Evolutionary conservation across 2,888 invertebrate species (phyloP), one percentile per base, ranked within the genome.

Genomic region (Subacronicta megacephala): DNA sequence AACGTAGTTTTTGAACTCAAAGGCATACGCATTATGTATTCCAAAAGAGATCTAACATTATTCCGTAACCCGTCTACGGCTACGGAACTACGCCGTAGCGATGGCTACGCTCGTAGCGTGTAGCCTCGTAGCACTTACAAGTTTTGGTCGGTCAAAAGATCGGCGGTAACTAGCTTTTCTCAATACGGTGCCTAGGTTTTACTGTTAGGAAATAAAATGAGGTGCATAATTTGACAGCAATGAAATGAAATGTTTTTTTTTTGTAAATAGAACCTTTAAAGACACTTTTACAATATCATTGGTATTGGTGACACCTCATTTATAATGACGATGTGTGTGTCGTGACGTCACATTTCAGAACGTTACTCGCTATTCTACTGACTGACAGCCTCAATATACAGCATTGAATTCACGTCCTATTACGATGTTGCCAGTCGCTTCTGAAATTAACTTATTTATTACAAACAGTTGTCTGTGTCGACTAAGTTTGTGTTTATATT

Each of bases 21-120:
- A 54, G 45, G 26, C 38, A 26, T 26, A 20, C 4, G 23, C 49
- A 61, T 53, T 43, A 44, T 49, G 54, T 47, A 61, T 67, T 68
- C 62, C 47, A 40, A 69, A 73, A 69, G 70, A 50, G 41, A 50
- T 43, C 41, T 40, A 54, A 52, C 42, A 52, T 57, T 17, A 63
- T 69, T 69, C 16, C 45, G 47, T 73, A 54, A 31, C 57, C 16
- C 37, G 33, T 41, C 53, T 57, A 62, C 70, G 15, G 52, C 58
- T 45, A 42, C 49, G 36, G 7, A 47, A 40, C 68, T 50, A 61
- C 61, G 52, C 18, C 57, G 74, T 73, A 69, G 74, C 50, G 18
- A 13, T 10, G 35, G 2, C 45, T 69, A 62, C 62, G 44, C 45
- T 54, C 74, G 69, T 69, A 66, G 65, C 63, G n/a, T 45, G 46